These are phyloP conservation scores for Sebastes steindachneri DNA, from an alignment of 2,797 vertebrate species.

Conservation along the genomic window DNA sequence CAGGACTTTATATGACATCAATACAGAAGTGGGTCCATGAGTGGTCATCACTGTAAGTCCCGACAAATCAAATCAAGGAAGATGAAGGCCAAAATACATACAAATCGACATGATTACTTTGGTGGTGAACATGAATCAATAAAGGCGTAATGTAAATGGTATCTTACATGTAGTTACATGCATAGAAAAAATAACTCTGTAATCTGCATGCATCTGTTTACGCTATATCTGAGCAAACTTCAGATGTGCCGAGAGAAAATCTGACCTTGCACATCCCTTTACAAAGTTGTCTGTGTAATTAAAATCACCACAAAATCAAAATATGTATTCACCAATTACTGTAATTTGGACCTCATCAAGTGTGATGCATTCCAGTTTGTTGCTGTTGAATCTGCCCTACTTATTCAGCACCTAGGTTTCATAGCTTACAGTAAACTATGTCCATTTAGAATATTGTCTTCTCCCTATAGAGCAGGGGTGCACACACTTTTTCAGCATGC, in stretches of 20 bases:
- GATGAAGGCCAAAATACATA: background rate
- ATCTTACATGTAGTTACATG: background rate
- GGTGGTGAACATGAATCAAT: background rate
- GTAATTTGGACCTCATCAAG: background rate
- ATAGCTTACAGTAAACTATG: background rate
- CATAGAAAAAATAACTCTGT: background rate
- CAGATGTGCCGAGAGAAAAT: background rate
- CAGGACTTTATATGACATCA: background rate
- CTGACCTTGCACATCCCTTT: background rate
- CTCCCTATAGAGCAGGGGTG: background rate
- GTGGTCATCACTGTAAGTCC: background rate
- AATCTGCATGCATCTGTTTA: background rate
- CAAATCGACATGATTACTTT: background rate
- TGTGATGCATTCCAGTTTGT: background rate
- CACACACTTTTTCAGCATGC: too few species aligned
- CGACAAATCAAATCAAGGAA: background rate
- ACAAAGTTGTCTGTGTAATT: background rate
- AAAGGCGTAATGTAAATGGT: background rate
- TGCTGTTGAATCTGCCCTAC: background rate
- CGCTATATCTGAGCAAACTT: background rate
- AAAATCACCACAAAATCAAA: background rate
- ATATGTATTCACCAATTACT: background rate
- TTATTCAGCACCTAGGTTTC: background rate
- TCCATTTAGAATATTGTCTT: background rate
- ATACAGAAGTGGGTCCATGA: background rate